Evolutionary conservation across 2,888 invertebrate genomes (phyloP), one percentile per base, ranked within the genome.

Genomic region (Dasysyrphus tricinctus): DNA sequence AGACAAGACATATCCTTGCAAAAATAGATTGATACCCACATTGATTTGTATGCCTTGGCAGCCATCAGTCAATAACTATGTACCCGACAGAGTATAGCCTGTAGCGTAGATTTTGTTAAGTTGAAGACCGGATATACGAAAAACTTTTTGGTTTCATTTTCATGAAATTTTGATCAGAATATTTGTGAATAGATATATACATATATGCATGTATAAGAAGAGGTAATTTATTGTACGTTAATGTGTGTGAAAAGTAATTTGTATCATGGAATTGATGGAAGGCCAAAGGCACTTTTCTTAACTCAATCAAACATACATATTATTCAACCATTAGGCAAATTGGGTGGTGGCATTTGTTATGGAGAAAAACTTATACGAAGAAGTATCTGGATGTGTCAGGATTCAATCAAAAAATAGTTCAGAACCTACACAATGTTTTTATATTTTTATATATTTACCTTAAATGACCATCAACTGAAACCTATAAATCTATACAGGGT

Each of bases 291-390:
- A 65, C 65, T 47, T 65, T 16, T 47, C 12, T 65, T 56, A 16
- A 72, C 32, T 57, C 34, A 34, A 78, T 61, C 44, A 8, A 57
- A 19, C 24, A 8, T 59, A 19, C 24, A 8, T 65, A 65, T 65
- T 65, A 67, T 73, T 73, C 57, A 59, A 54, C 39, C 67, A 80
- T 80, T 84, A 80, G 44, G 67, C 24, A 72, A 80, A 84, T 73
- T 59, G 54, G 32, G 7, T 51, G 39, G 12, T 2, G 51, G 44
- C n/a, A 19, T 49, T 24, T 2, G 24, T 24, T 24, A n/a, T 1
- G 11, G 24, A 24, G 24, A 24, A 24, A 24, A 16, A 47, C 47
- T 8, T 5, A 16, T 5, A 5, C 8, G 16, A 8, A 16, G 2
- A 12, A 9, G 9, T 9, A 37, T 2, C 9, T 65, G 39, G 34